A percentile compares a stretch with the other conserved stretches of the same genome.
These are phyloP conservation scores for Pterois miles DNA, from an alignment of 2,797 vertebrate species.

Conservation along the genomic window DNA sequence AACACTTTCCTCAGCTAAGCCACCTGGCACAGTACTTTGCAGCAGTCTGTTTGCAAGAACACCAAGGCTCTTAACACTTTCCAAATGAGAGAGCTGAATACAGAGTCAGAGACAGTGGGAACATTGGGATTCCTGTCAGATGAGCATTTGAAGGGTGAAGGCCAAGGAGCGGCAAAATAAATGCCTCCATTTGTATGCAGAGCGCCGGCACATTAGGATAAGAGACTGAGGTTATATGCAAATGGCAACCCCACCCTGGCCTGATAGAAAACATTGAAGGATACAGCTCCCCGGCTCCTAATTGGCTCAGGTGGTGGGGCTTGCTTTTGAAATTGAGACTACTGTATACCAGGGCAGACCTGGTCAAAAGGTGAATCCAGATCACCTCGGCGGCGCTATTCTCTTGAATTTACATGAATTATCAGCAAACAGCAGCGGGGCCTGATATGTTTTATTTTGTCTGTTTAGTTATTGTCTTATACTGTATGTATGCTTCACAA, in stretches of 20 bases:
- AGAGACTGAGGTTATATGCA: conserved; percentile 85
- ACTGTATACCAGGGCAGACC: conserved; percentile 70
- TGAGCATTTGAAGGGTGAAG: conserved; percentile 76
- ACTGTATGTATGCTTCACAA: background rate
- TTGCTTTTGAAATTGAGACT: conserved; percentile 85
- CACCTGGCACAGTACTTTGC: conserved; percentile 23
- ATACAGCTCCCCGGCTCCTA: conserved; percentile 67
- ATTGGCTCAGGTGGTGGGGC: conserved; percentile 82
- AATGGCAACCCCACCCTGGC: conserved; percentile 79
- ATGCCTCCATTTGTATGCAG: conserved; percentile 88
- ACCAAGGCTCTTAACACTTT: conserved; percentile 47
- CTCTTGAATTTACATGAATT: conserved; percentile 68
- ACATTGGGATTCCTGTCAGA: conserved; percentile 84
- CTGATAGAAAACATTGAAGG: conserved; percentile 68
- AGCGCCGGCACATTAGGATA: conserved; percentile 78
- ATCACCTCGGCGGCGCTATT: conserved; percentile 44
- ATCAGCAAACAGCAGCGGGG: conserved; percentile 31
- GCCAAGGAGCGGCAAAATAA: conserved; percentile 78
- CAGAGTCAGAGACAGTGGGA: conserved; percentile 61
- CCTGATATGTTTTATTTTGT: conserved; percentile 13
- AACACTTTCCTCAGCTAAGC: conserved; percentile 42
- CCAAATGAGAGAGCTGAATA: conserved; percentile 70
- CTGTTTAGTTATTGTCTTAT: conserved; percentile 12
- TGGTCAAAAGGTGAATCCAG: conserved; percentile 76
- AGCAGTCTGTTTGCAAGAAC: conserved; percentile 56